phyloP scores from a whole-genome alignment of 35 echinoderm and acorn worm species.

The Heliocidaris tuberculata region DNA sequence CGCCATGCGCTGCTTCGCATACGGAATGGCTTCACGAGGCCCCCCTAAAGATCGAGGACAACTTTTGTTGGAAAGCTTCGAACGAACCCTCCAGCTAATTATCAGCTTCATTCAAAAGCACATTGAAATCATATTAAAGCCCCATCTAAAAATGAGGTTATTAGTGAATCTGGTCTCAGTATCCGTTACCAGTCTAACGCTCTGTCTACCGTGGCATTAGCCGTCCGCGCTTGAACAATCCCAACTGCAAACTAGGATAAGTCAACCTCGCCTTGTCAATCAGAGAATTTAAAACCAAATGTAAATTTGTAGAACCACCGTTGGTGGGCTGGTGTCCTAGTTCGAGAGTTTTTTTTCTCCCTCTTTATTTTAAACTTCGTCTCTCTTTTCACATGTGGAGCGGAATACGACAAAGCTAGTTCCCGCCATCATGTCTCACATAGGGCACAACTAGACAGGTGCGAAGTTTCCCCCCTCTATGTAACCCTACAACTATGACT shows the following conservation, averaged over 20 bases:
- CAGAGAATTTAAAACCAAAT: slow-evolving; percentile 30
- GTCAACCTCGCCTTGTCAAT: slow-evolving; percentile 44
- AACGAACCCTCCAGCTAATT: slow-evolving; percentile 41
- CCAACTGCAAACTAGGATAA: slow-evolving; percentile 43
- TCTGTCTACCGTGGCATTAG: background rate
- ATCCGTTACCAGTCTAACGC: slow-evolving; percentile 47
- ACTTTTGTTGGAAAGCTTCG: background rate
- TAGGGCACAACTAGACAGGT: background rate
- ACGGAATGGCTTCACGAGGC: slow-evolving; percentile 34
- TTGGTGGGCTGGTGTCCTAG: slow-evolving; percentile 41
- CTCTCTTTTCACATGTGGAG: slow-evolving; percentile 27
- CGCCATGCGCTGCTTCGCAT: slow-evolving; percentile 25
- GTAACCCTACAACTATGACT: background rate
- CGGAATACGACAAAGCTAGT: slow-evolving; percentile 4
- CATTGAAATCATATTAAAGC: slow-evolving; percentile 49
- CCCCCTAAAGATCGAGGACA: slow-evolving; percentile 11
- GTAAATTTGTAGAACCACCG: slow-evolving; percentile 40
- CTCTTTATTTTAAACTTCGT: background rate
- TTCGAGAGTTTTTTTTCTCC: background rate
- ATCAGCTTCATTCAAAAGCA: slow-evolving; percentile 23
- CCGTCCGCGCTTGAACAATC: slow-evolving; percentile 29
- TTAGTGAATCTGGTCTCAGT: slow-evolving; percentile 21
- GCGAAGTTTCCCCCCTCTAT: background rate
- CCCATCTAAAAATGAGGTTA: slow-evolving; percentile 41
- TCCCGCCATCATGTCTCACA: slow-evolving; percentile 26